Evolutionary conservation across 2,888 invertebrate species (phyloP), one percentile per base, ranked within the genome.

Genomic region (Sarcophaga carnaria): DNA sequence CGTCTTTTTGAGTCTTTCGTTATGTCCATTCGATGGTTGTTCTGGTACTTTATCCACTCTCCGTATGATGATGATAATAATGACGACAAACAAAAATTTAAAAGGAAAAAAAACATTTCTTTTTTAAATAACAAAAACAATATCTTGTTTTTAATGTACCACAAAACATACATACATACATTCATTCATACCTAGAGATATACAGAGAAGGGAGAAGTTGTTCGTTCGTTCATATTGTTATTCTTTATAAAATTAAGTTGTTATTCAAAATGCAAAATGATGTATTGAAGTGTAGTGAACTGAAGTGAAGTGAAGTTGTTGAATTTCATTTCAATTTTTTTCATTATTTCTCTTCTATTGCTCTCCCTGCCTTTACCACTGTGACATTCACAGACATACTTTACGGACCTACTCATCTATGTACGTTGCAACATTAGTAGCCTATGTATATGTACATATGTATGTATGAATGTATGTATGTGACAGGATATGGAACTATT

Each of bases 201-300:
- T 37, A 37, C 37, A 37, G 37, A 37, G 37, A 37, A 37, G 37
- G 37, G 37, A 37, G 20, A 20, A 20, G 37, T 8, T 8, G 37
- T 37, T 37, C 5, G 37, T 37, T 8, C 37, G 37, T 37, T 37
- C 37, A 37, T 37, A 10, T 20, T 81, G 64, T 69, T 79, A 76
- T 86, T 59, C 77, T 86, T 76, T 76, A 62, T 77, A 70, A 84
- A 87, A 87, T 87, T 82, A 87, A 87, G 81, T 85, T 85, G 76
- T 87, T 85, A 79, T 82, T 79, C 85, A 67, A 77, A 71, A 81
- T 76, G 37, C 37, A 37, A 85, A 87, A 85, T 85, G 85, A 85
- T 82, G 75, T 85, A 87, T 85, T 87, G 87, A 87, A 87, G 77
- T 83, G 80, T 47, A 71, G 76, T 76, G 37, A 37, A 37, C 37